Evolutionary conservation across 2,113 vertebrate genomes (phyloP), one percentile per base, ranked within the genome.

Genomic region (Arenaria interpres): DNA sequence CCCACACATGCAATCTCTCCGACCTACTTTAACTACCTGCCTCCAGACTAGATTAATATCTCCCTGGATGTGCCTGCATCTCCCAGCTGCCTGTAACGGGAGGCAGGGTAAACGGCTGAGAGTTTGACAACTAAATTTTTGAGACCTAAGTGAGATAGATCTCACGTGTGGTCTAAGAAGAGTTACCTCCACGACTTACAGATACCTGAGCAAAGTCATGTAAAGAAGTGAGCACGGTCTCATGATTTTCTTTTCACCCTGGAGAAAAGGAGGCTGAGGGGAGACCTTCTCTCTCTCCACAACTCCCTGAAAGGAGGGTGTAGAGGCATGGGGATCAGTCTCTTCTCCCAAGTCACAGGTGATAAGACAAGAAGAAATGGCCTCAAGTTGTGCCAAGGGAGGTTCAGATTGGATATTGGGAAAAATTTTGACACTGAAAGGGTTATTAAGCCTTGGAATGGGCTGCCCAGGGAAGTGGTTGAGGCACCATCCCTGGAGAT

Each of bases 1-100:
- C 69, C 60, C 35, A 85, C 89, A 96, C 30, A 78, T 46, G 51
- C 60, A 78, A 4, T 56, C 39, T 87, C 69, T 82, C 86, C 82
- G 87, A 87, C 93, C 95, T 96, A 76, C 81, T 93, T 97, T 89
- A 83, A 18, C 51, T 82, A 74, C 46, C 51, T 94, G 18, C 30
- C 68, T 91, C 39, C 80, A 67, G 33, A 56, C 22, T 48, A 94
- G 73, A 51, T 33, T 0, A 64, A 78, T 92, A 91, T 71, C 77
- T 87, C 56, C 48, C 73, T 85, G 35, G 33, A 48, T 78, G 33
- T 85, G 41, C 21, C 33, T 81, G 13, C 12, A 63, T 80, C 73
- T 92, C 76, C 51, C 51, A 86, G 37, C 13, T 86, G 32, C 37
- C 20, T 41, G 0, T 45, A 64, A 39, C 0, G 0, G 15, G n/a